Evolutionary conservation across 2,888 invertebrate species (phyloP), one percentile per base, ranked within the genome.

Genomic region (Auanema sp.): DNA sequence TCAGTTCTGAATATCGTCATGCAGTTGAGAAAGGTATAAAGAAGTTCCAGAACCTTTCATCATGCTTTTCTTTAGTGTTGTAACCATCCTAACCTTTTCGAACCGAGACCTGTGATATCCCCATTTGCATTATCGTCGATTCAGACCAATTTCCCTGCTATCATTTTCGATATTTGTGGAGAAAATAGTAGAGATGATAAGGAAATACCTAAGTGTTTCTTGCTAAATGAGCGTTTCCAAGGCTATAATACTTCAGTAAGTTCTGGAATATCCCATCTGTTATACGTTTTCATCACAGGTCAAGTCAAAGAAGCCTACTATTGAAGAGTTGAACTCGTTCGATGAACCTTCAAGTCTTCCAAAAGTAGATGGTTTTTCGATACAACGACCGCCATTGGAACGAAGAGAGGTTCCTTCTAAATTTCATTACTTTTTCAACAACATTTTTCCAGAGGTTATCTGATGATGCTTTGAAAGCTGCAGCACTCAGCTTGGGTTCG

Each of bases 41-140:
- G n/a, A n/a, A n/a, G n/a, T n/a, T n/a, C n/a, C n/a, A n/a, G n/a
- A n/a, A n/a, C n/a, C n/a, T n/a, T n/a, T n/a, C 16, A 11, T 40
- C 41, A 16, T 18, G 24, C 2, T 24, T 3, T 52, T 52, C 52
- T 23, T 8, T 14, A 68, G 66, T 83, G 81, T 57, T 96, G 96
- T 87, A 96, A 96, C 87, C 96, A 96, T 87, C 96, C 96, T 16
- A 94, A 96, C 87, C 88, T 96, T 83, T 96, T 96, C 87, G 98
- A 99, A 88, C 91, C 93, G 70, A 89, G 98, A 63, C 94, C 96
- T 55, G 94, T 93, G 50, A 88, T 91, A 59, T 94, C 97, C 54
- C 95, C 98, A 66, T 92, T 96, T 87, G 81, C 84, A 52, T 25
- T 77, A 1, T 56, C 51, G 0, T 66, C 68, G 23, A 53, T 71